phyloP scores from a whole-genome alignment of 1,140 invertebrate genomes.

The Megalonaias nervosa region DNA sequence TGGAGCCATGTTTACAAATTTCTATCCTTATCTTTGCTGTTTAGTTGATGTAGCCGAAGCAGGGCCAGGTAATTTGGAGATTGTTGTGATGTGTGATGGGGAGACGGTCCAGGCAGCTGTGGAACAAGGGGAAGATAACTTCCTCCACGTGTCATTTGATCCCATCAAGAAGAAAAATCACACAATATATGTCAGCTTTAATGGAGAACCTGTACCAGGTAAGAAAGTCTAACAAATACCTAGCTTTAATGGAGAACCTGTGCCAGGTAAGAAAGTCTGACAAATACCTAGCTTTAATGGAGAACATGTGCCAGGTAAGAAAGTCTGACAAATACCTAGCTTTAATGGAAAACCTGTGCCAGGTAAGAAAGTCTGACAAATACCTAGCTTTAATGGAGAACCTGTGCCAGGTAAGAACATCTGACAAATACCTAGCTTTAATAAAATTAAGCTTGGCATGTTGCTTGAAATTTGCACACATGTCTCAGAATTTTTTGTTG shows the following conservation, averaged over 20 bases:
- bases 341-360: conserved; percentile 98
- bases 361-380: conserved; percentile 70
- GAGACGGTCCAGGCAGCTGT: conserved; percentile 99
- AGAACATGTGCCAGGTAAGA: conserved; percentile 87
- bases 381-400: conserved; percentile 94
- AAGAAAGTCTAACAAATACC: conserved; percentile 20
- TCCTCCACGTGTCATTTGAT: conserved; percentile 97
- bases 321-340: conserved; percentile 70
- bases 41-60: conserved; percentile 75
- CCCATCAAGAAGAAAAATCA: conserved; percentile 92
- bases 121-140: conserved; percentile 93
- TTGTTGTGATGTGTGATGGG: conserved; percentile 97
- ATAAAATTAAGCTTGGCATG: too few species aligned
- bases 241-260: conserved; percentile 93
- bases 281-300: conserved; percentile 89
- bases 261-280: conserved; percentile 79
- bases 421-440: not conserved
- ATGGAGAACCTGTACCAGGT: conserved; percentile 94
- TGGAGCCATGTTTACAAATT: too few species aligned
- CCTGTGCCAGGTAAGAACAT: conserved; percentile 83
- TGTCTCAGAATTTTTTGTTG: too few species aligned
- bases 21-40: conserved; percentile 15
- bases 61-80: conserved; percentile 96
- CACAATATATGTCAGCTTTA: conserved; percentile 92
- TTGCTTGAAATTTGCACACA: too few species aligned